Base-by-base conservation (phyloP, 2,797 vertebrate species). In the Intellagama lesueurii region DNA sequence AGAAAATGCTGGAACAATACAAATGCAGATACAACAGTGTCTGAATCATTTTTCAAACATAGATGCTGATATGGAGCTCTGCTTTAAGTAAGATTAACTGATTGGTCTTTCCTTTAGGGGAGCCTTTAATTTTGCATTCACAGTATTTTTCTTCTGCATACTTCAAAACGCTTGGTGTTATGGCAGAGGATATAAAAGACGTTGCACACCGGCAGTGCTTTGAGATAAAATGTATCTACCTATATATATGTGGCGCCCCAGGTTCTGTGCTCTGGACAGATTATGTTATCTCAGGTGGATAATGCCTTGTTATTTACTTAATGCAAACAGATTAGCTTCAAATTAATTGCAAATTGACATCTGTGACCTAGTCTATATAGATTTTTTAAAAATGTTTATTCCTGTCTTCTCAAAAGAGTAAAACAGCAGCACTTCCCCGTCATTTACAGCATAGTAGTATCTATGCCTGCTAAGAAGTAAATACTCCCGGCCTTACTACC, bases 1-100 rank as follows among this genome's bases (percentile, higher is more conserved):
- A 81, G 87, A 81, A 72, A 52, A 2, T 93, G 89, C 84, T 91
- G 90, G 52, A 30, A 17, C 56, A 32, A 69, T 28, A 90, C 85
- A 83, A 91, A 91, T 69, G 56, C 22, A 91, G 72, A 89, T 72
- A 68, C 44, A 0, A 2, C 32, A 91, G 40, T 64, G 87, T 56
- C 35, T 92, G 91, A 94, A 83, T 93, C 87, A 81, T 88, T 94
- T 89, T 49, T 49, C 87, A 92, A 93, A 90, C 85, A 81, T 35
- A 56, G 26, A 52, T 52, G 66, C 86, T 75, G 85, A 52, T 86
- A 76, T 7, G 6, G 40, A 68, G 35, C 70, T 32, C 73, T 12
- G 0, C n/a, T 32, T 85, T 88, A 56, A 93, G 1, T 70, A 0
- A 79, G 56, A 80, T 78, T 89, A 87, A 68, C 64, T 89, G 16